Evolutionary conservation across 30 jellyfish, hydroid and myxozoan genomes (phyloP).

Genomic region (Clytia hemisphaerica): DNA sequence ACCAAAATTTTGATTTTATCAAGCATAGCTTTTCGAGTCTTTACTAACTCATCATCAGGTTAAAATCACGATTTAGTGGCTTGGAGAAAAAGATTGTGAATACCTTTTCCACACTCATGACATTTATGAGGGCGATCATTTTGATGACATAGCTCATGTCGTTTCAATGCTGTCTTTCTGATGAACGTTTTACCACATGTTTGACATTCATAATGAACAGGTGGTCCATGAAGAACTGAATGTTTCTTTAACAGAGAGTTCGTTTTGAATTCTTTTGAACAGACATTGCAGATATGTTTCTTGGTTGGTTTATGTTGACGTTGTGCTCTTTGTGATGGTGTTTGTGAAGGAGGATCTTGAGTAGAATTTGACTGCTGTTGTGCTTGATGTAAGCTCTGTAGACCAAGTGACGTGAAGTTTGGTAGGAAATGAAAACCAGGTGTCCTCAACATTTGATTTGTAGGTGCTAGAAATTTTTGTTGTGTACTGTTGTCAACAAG

Average conservation of each 20-base stretch:
- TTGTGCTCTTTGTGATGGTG: not conserved
- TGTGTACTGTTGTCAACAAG: no score
- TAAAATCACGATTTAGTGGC: no score
- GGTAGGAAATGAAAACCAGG: no score
- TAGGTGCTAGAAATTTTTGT: no score
- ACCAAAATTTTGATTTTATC: no score
- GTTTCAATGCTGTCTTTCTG: slow-evolving; percentile 25
- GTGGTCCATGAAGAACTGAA: slow-evolving; percentile 1
- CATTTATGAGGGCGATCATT: slow-evolving; percentile 20
- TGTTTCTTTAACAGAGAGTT: slow-evolving; percentile 9
- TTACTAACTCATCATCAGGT: no score
- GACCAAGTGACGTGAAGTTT: no score
- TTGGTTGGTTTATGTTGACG: slow-evolving; percentile 3
- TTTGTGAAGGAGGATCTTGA: not conserved
- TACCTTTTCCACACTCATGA: slow-evolving; percentile 43
- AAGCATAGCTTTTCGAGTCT: no score
- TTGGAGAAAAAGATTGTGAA: not conserved
- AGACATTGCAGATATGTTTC: slow-evolving; percentile 1
- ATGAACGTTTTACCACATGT: slow-evolving; percentile 28
- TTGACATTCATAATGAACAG: not conserved
- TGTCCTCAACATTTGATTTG: no score
- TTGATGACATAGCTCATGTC: slow-evolving; percentile 29
- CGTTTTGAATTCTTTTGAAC: slow-evolving; percentile 13
- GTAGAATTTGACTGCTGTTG: not conserved
- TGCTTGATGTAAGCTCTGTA: no score